These are phyloP conservation scores for Casuarius casuarius DNA, from an alignment of 2,113 vertebrate genomes.

Conservation along the genomic window DNA sequence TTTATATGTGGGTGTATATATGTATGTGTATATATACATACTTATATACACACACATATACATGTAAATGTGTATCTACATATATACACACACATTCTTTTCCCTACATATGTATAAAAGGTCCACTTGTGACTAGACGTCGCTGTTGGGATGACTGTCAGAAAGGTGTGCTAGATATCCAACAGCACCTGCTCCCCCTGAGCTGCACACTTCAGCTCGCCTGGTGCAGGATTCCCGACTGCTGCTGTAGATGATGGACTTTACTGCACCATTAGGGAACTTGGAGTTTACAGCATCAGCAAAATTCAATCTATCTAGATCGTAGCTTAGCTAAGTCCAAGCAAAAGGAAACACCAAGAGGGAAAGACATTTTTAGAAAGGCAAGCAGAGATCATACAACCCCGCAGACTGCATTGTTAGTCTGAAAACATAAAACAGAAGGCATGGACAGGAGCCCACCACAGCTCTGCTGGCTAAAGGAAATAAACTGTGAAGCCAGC, in stretches of 20 bases:
- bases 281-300: not conserved
- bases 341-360: not conserved
- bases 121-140: not conserved
- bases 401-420: not conserved
- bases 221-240: not conserved
- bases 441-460: not conserved
- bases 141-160: not conserved
- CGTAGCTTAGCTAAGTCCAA: not conserved
- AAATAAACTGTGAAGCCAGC: not conserved
- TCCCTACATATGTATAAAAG: not conserved
- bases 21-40: not conserved
- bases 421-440: not conserved
- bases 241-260: not conserved
- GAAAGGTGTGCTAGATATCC: not conserved
- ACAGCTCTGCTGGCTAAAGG: not conserved
- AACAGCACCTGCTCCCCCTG: not conserved
- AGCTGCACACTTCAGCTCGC: not conserved
- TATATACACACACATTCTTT: not conserved
- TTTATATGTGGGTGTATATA: rapidly evolving
- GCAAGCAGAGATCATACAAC: not conserved
- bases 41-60: not conserved
- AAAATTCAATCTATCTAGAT: not conserved
- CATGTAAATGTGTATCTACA: not conserved
- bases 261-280: not conserved
- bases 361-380: not conserved